Base-by-base conservation (phyloP, 1,140 invertebrate species). In the Sinonovacula constricta region DNA sequence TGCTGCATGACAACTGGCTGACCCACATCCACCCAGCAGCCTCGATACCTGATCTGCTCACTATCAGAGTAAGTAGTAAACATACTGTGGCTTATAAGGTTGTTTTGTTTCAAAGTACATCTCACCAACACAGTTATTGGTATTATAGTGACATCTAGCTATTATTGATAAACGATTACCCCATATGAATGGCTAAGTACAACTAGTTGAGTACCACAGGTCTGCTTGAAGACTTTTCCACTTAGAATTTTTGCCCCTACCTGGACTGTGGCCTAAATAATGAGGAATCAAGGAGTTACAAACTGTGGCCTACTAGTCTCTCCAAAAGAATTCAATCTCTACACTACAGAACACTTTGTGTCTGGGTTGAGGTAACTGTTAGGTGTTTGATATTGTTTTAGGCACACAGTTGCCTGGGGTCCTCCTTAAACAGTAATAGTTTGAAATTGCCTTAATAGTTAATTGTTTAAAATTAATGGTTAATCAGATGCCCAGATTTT, bases 31-130 rank as follows among this genome's bases (percentile, higher is more conserved):
- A 93, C 79, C 93, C 93, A 82, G 95, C 94, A 82, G 95, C 95
- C 67, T 92, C 93, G 82, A 90, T 95, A 82, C 92, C 92, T 78
- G 94, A 96, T 91, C 92, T 96, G 93, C 95, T 90, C 90, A 95
- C 93, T 18, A 89, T 96, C 63, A 93, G 80, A 72, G 85, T 88
- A 81, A 81, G 81, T 74, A 39, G 51, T 31, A 39, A 24, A 28
- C 30, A 4, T 30, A 12, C 26, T 12, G 26, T n/a, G 10, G 24
- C 24, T 10, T 57, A 24, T 33, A 63, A 10, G 18, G 12, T 30
- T 33, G 10, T 63, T 10, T 33, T 63, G n/a, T 31, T 63, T 63
- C 12, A 31, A 5, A 33, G 26, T 30, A 33, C 12, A 28, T 22
- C 28, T 10, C 26, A 22, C n/a, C n/a, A n/a, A n/a, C n/a, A n/a